A percentile compares a stretch with the other conserved stretches of the same genome.
phyloP scores from a whole-genome alignment of 2,888 invertebrate species.

The Automeris io region DNA sequence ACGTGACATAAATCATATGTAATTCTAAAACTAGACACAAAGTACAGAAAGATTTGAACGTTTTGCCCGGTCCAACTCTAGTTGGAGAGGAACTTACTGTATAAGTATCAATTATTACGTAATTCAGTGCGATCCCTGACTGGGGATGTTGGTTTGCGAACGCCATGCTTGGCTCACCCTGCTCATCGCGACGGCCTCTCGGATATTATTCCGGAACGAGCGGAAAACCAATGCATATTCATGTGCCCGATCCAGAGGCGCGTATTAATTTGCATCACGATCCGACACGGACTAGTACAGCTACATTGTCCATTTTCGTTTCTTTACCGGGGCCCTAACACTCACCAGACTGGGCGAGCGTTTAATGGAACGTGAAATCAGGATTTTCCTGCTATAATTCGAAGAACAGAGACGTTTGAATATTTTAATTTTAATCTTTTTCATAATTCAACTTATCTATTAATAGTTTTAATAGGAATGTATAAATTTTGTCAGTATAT shows the following conservation, averaged over 20 bases:
- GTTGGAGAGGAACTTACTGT: too few relatives aligned
- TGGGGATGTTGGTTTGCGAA: conserved; percentile 14
- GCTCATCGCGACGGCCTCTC: conserved; percentile 34
- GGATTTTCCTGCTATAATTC: background rate
- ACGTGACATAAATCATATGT: too few relatives aligned
- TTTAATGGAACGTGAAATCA: conserved; percentile 46
- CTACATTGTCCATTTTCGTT: conserved; percentile 60
- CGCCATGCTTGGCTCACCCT: conserved; percentile 14
- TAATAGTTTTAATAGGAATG: too few relatives aligned
- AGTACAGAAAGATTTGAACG: too few relatives aligned
- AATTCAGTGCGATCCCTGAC: background rate
- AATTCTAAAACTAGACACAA: too few relatives aligned
- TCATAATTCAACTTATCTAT: background rate
- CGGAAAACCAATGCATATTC: conserved; percentile 66
- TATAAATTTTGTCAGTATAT: too few relatives aligned
- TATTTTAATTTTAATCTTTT: background rate
- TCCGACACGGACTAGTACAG: conserved; percentile 47
- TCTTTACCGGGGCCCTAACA: conserved; percentile 44
- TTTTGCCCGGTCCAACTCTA: too few relatives aligned
- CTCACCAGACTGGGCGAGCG: conserved; percentile 28
- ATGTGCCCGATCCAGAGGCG: conserved; percentile 62
- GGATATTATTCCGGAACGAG: conserved; percentile 62
- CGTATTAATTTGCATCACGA: conserved; percentile 74
- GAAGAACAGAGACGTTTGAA: background rate
- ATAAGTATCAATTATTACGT: too few relatives aligned